Evolutionary conservation across 2,888 invertebrate species (phyloP), one percentile per base, ranked within the genome.

Genomic region (Oeneis ivallda): DNA sequence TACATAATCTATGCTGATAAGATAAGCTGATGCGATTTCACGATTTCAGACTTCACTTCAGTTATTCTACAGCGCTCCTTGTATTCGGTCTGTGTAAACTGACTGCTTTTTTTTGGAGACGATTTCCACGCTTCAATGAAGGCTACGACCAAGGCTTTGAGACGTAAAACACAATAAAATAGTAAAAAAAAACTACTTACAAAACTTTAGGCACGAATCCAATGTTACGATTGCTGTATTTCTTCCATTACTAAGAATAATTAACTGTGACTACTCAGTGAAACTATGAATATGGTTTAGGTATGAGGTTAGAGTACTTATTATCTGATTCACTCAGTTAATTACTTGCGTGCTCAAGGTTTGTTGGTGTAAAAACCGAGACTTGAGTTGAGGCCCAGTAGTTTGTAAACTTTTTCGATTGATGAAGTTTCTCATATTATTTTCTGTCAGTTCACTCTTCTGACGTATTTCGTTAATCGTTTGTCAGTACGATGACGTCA

Each of bases 1-100:
- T 85, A 89, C 87, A 89, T 87, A 89, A 87, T 90, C 89, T 88
- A 77, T 73, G 71, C 67, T 81, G 91, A 91, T 91, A 91, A 90
- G 90, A 90, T 91, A 87, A 79, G 72, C 60, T 61, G 50, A 61
- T 61, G 61, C 67, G 66, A 66, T 70, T 65, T 58, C 49, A 17
- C 37, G 70, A 68, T 68, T 73, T 75, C n/a, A n/a, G n/a, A n/a
- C n/a, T n/a, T n/a, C n/a, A n/a, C n/a, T n/a, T n/a, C 72, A 76
- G 74, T 75, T 70, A 68, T 74, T 72, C 68, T 56, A 70, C 71
- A 64, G 61, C 71, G 62, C 62, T 67, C 52, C 68, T 65, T 66
- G 67, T 62, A 64, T 62, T 52, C 62, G 60, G 69, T 66, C 41
- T 53, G 66, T 49, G 66, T 64, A 43, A 26, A 65, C 59, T 64